A percentile compares a stretch with the other conserved stretches of the same genome.
Conservation (phyloP, 2,797 vertebrate species). For the Acanthurus leucopareius region DNA sequence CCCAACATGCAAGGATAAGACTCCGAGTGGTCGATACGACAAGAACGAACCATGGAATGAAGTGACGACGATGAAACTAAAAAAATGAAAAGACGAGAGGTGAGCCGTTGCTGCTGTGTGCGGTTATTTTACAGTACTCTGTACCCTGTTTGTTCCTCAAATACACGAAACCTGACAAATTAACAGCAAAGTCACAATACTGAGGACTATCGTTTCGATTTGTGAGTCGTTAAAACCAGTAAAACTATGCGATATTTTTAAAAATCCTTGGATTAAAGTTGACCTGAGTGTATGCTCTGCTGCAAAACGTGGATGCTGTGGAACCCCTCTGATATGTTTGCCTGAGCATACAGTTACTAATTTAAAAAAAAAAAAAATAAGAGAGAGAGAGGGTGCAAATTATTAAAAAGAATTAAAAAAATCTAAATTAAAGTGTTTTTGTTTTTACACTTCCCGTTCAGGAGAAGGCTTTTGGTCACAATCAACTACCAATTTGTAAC, state of each 20-base stretch:
- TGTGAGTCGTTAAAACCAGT: conserved; percentile 42
- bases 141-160: conserved; percentile 84
- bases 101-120: conserved; percentile 75
- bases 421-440: conserved; percentile 26
- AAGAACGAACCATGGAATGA: conserved; percentile 37
- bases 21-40: conserved; percentile 55
- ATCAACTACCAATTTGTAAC: conserved; percentile 74
- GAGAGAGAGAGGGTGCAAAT: conserved; percentile 60
- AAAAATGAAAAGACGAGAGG: conserved; percentile 55
- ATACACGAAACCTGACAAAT: conserved; percentile 71
- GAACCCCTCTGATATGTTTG: conserved; percentile 62
- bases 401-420: conserved; percentile 23
- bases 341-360: conserved; percentile 68
- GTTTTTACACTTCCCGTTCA: conserved; percentile 43
- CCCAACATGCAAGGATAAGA: conserved; percentile 74
- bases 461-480: conserved; percentile 84
- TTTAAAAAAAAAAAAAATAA: conserved; percentile 13
- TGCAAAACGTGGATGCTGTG: conserved; percentile 57
- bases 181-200: conserved; percentile 64
- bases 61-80: conserved; percentile 19
- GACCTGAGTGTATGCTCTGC: conserved; percentile 82
- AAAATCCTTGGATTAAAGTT: conserved; percentile 52
- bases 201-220: conserved; percentile 56
- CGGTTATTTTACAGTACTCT: conserved; percentile 81
- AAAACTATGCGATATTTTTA: conserved; percentile 23